Evolutionary conservation across 2,888 invertebrate genomes (phyloP).

Genomic region (Callyntrura sp.): DNA sequence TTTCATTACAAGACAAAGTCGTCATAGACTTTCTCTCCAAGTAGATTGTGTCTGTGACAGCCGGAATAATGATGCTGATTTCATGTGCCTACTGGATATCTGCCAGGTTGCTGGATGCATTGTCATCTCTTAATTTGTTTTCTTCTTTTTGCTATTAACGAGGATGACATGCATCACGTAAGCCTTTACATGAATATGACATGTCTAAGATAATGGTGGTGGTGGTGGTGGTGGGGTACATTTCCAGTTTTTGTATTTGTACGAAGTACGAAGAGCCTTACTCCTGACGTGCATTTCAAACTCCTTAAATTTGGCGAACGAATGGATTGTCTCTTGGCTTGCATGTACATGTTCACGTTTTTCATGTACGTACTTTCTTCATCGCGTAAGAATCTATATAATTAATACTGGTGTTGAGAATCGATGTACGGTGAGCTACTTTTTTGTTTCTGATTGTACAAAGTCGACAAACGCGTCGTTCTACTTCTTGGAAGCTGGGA

Average conservation of each 20-base stretch:
- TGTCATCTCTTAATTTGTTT: constrained; percentile 15
- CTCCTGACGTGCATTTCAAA: background rate
- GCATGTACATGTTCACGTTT: background rate
- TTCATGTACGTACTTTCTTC: background rate
- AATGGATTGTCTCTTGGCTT: background rate
- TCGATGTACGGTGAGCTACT: too few relatives aligned
- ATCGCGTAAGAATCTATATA: background rate
- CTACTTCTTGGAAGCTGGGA: too few relatives aligned
- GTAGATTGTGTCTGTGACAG: background rate
- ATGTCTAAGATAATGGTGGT: background rate
- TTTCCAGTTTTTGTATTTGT: background rate
- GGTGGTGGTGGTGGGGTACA: background rate
- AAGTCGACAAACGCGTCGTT: too few relatives aligned
- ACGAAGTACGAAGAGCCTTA: background rate
- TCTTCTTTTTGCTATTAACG: background rate
- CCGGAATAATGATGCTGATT: background rate
- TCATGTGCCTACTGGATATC: background rate
- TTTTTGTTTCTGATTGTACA: too few relatives aligned
- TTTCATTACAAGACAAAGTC: constrained; percentile 19
- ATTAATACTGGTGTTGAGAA: too few relatives aligned
- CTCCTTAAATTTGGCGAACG: background rate
- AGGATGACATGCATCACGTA: constrained; percentile 10
- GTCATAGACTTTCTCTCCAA: background rate
- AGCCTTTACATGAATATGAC: background rate
- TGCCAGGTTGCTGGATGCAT: background rate